These are phyloP conservation scores for Helostoma temminkii DNA, from an alignment of 2,797 vertebrate genomes.

Conservation along the genomic window DNA sequence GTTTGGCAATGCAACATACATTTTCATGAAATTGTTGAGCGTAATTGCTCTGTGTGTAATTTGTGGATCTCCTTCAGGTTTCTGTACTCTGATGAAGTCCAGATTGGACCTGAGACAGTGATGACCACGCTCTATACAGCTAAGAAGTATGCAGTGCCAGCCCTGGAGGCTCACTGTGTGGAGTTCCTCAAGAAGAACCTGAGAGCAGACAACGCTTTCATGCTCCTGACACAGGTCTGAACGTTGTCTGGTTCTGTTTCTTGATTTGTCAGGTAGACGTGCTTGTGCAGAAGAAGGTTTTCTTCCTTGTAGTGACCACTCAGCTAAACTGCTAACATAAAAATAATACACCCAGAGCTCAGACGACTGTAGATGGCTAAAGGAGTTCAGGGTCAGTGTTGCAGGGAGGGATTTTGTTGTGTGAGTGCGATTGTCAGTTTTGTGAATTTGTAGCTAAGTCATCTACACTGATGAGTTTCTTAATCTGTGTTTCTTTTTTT, in stretches of 20 bases:
- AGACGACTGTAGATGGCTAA: no score
- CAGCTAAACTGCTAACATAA: no score
- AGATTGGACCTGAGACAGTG: slow-evolving; percentile 97
- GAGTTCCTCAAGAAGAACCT: slow-evolving; percentile 99
- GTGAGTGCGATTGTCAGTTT: neutral
- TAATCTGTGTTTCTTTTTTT: slow-evolving; percentile 21
- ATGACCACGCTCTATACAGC: slow-evolving; percentile 99
- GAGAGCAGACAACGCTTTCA: slow-evolving; percentile 96
- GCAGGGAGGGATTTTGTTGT: no score
- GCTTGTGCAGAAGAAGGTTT: no score
- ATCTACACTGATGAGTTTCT: neutral
- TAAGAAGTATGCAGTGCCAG: slow-evolving; percentile 97
- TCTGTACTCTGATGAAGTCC: slow-evolving; percentile 97
- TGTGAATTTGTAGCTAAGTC: neutral
- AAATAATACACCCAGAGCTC: no score
- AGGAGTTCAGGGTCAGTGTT: no score
- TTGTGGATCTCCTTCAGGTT: slow-evolving; percentile 82
- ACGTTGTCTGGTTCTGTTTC: no score
- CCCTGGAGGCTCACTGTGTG: slow-evolving; percentile 96
- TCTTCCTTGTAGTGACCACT: no score
- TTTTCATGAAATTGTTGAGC: neutral
- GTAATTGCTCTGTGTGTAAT: neutral
- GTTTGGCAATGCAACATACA: no score
- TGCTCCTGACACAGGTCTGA: slow-evolving; percentile 98
- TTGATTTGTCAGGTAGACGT: no score